Base-by-base conservation (phyloP, 1,140 invertebrate genomes). In the Episyrphus balteatus region DNA sequence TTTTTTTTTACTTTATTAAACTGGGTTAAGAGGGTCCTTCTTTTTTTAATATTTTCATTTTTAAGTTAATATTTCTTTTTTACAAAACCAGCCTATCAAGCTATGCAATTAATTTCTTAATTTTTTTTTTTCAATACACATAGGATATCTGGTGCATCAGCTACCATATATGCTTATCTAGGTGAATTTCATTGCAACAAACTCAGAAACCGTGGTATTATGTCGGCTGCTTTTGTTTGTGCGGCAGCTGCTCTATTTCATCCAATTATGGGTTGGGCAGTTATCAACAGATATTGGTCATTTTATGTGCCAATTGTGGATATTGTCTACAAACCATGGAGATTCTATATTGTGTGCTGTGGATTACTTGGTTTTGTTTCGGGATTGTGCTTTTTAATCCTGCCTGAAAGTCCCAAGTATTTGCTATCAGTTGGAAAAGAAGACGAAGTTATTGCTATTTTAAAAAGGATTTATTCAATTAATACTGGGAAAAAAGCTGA, bases 321-420 rank as follows among this genome's bases (percentile, higher is more conserved):
- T 55, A 61, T 77, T 68, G 44, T 66, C 44, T 62, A 79, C 70
- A 56, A 75, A 56, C 77, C 77, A 13, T 88, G 84, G 84, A 68
- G 83, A 6, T 66, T 86, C 3, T 81, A 83, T 53, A 62, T 86
- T 3, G 69, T 78, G 0, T 57, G 81, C 0, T 82, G 75, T 48
- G 73, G 79, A 0, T 41, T 85, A 7, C 82, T 83, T 0, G 76
- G 77, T 53, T 66, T 83, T 1, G 46, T 77, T 0, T 75, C 76
- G 2, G 75, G 76, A 5, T 38, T 79, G 0, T 54, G 75, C 0
- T 68, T 86, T 15, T 60, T 75, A 5, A 70, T 75, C 21, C 77
- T 83, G 38, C 82, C 82, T 0, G 83, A 86, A 55, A 85, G 82
- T 58, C 83, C 83, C 0, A 82, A 84, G 56, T 86, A 77, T 60